These are phyloP conservation scores for Metalampra italica DNA, from an alignment of 2,888 invertebrate species.

Conservation along the genomic window DNA sequence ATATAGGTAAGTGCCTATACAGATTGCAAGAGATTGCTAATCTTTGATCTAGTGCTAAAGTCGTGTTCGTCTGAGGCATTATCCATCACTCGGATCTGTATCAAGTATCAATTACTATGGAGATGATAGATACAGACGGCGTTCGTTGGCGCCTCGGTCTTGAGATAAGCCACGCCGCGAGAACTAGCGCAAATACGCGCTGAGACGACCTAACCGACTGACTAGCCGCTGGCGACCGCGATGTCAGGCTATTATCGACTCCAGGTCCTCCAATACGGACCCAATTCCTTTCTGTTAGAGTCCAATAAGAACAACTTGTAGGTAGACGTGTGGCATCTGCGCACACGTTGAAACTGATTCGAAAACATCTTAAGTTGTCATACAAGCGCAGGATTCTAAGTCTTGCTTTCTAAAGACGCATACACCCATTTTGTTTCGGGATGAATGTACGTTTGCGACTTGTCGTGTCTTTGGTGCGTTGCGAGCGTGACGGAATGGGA, in stretches of 20 bases:
- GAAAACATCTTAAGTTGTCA: slow-evolving; percentile 30
- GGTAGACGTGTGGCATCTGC: slow-evolving; percentile 33
- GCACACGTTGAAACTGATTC: slow-evolving; percentile 20
- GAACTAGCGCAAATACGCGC: slow-evolving; percentile 51
- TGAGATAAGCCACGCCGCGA: slow-evolving; percentile 59
- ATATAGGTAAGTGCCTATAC: too few relatives aligned
- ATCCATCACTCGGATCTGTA: slow-evolving; percentile 38
- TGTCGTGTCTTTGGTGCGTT: slow-evolving; percentile 12
- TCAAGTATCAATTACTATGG: slow-evolving; percentile 44
- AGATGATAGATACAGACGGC: slow-evolving; percentile 37
- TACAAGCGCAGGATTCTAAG: slow-evolving; percentile 20
- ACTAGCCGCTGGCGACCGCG: slow-evolving; percentile 30
- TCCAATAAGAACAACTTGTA: slow-evolving; percentile 29
- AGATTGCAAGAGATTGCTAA: neutral
- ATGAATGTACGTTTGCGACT: slow-evolving; percentile 7
- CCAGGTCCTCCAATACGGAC: slow-evolving; percentile 39
- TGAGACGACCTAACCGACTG: slow-evolving; percentile 46
- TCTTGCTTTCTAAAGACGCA: slow-evolving; percentile 19
- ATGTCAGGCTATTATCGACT: slow-evolving; percentile 15
- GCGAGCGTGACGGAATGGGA: slow-evolving; percentile 42
- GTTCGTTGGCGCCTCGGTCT: slow-evolving; percentile 18
- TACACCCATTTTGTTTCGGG: slow-evolving; percentile 1
- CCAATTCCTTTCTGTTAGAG: slow-evolving; percentile 40
- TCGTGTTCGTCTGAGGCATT: slow-evolving; percentile 14
- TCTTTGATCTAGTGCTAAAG: neutral